Conservation (phyloP, 1,140 invertebrate species). For the Eupristina koningsbergeri region DNA sequence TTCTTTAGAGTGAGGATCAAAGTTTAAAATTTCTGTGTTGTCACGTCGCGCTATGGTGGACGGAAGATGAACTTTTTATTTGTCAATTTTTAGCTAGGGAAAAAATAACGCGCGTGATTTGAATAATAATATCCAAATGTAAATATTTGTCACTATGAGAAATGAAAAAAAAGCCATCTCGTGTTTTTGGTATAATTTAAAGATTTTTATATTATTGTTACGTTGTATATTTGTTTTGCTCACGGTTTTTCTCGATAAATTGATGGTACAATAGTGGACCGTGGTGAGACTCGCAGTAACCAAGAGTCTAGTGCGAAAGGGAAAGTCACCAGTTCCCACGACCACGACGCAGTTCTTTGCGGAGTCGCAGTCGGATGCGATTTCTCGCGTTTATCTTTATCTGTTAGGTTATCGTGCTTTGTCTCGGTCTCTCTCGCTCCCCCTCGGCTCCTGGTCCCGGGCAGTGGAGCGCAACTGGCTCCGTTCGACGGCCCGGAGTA, state of each 20-base stretch:
- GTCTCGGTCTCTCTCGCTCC: not conserved
- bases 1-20: not conserved
- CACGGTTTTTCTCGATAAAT: too few species aligned
- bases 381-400: not conserved
- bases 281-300: too few species aligned
- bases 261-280: too few species aligned
- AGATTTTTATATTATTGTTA: too few species aligned
- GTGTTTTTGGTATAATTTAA: too few species aligned
- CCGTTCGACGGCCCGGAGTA: not conserved
- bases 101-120: not conserved
- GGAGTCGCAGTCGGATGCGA: too few species aligned
- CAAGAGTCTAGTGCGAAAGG: too few species aligned
- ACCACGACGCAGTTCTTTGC: too few species aligned
- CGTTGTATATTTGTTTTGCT: too few species aligned
- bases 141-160: not conserved
- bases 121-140: not conserved
- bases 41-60: not conserved
- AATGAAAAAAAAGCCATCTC: too few species aligned
- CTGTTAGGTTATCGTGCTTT: constrained; percentile 12
- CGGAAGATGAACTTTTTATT: not conserved
- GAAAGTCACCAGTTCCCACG: too few species aligned
- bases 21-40: not conserved
- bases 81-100: not conserved
- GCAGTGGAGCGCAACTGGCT: not conserved
- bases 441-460: not conserved